These are phyloP conservation scores for Lamellibrachia satsuma DNA, from an alignment of 2,888 invertebrate genomes.

Conservation along the genomic window DNA sequence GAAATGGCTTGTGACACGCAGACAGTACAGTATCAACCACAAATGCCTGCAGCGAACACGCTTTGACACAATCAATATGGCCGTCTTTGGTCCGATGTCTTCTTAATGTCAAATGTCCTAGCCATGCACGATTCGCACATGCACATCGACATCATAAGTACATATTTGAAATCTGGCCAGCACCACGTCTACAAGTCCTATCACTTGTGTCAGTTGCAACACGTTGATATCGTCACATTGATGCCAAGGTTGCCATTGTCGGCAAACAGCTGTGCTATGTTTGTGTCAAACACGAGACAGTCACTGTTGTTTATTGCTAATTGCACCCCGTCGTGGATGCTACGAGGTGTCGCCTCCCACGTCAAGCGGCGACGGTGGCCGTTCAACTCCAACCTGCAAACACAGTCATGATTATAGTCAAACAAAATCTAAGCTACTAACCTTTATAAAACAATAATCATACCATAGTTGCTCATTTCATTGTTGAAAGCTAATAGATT, in stretches of 20 bases:
- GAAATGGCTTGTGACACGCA: neutral
- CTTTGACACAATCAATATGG: neutral
- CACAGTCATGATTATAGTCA: conserved; percentile 32
- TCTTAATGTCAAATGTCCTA: neutral
- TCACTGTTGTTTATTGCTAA: conserved; percentile 97
- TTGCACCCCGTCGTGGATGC: conserved; percentile 98
- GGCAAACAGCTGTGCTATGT: conserved; percentile 96
- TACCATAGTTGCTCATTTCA: too few species aligned
- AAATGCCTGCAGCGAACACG: neutral
- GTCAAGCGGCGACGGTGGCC: conserved; percentile 92
- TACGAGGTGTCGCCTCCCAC: conserved; percentile 99
- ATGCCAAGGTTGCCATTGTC: conserved; percentile 99
- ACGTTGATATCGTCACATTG: conserved; percentile 80
- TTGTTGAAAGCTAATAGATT: too few species aligned
- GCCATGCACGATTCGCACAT: neutral
- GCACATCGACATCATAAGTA: neutral
- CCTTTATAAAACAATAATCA: too few species aligned
- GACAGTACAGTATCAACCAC: neutral
- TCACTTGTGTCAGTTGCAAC: conserved; percentile 13
- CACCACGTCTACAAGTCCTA: neutral
- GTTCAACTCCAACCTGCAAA: conserved; percentile 87
- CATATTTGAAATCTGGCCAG: neutral
- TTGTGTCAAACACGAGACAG: conserved; percentile 98
- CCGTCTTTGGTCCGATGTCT: neutral
- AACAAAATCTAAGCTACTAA: neutral